Percentiles rank a stretch among this genome's conserved stretches.
Conservation (phyloP, 2,113 vertebrate genomes). For the Rhinogobius similis region DNA sequence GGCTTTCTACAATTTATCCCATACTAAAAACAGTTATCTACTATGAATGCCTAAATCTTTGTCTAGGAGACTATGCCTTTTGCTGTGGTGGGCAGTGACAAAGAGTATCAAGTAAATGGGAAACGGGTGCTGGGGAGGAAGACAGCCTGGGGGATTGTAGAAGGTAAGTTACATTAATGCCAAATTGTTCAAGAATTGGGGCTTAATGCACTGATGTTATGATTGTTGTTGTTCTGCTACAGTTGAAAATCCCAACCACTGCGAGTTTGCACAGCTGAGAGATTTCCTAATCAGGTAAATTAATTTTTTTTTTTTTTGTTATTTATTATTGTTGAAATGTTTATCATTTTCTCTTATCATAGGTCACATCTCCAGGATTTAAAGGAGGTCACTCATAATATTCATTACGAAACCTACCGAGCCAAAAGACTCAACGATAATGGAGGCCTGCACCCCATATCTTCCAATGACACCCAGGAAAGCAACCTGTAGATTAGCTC, state of each 20-base stretch:
- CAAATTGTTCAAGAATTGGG: neutral
- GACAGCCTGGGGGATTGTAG: constrained; percentile 95
- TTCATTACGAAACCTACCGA: constrained; percentile 97
- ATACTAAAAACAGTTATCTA: neutral
- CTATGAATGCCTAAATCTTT: constrained; percentile 12
- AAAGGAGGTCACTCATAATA: constrained; percentile 98
- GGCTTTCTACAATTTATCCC: constrained; percentile 20
- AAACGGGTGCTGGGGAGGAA: constrained; percentile 94
- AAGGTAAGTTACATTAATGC: constrained; percentile 80
- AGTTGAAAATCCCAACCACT: constrained; percentile 98
- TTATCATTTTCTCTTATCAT: neutral
- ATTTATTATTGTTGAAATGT: neutral
- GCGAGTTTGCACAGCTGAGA: constrained; percentile 94
- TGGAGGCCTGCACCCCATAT: constrained; percentile 90
- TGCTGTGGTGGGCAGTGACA: constrained; percentile 96
- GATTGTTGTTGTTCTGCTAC: constrained; percentile 42
- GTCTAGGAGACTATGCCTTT: constrained; percentile 94
- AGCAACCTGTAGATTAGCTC: constrained; percentile 83
- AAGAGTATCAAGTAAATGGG: constrained; percentile 95
- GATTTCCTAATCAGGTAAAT: constrained; percentile 96
- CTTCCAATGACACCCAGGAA: constrained; percentile 82
- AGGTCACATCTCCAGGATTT: constrained; percentile 97
- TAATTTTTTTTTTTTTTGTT: neutral
- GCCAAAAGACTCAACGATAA: constrained; percentile 95
- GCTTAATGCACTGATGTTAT: neutral